A percentile compares a stretch with the other conserved stretches of the same genome.
phyloP scores from a whole-genome alignment of 1,140 invertebrate species.

The Apocrypta bakeri region DNA sequence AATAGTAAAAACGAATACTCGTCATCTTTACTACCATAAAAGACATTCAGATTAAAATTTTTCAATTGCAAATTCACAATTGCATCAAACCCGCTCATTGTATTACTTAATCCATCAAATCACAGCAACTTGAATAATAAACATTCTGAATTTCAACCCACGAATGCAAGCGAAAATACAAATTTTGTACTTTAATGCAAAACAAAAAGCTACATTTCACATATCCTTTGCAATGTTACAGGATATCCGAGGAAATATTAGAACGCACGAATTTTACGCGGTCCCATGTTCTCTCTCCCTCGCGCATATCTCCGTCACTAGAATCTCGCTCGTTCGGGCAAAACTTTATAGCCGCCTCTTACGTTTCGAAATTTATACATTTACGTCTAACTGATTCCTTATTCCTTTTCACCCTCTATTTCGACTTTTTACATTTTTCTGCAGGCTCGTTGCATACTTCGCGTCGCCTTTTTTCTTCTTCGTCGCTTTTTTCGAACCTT shows the following conservation, averaged over 20 bases:
- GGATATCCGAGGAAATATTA: conserved; percentile 12
- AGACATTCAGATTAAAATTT: not conserved
- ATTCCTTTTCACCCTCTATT: not conserved
- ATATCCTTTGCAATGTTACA: too few relatives aligned
- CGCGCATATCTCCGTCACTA: not conserved
- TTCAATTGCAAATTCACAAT: not conserved
- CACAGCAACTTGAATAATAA: not conserved
- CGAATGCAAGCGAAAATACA: not conserved
- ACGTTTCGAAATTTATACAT: conserved; percentile 34
- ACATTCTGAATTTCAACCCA: not conserved
- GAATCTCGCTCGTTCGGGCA: not conserved
- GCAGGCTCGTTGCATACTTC: not conserved
- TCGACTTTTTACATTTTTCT: not conserved
- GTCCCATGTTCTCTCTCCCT: not conserved
- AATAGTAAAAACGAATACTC: not conserved
- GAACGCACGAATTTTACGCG: not conserved
- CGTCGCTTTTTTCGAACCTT: not conserved
- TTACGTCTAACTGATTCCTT: conserved; percentile 39
- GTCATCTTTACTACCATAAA: too few relatives aligned
- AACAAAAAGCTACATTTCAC: not conserved
- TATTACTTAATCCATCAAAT: not conserved
- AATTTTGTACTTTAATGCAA: not conserved
- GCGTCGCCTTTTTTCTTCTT: not conserved
- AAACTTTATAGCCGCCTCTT: not conserved
- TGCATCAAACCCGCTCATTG: not conserved